Conservation (phyloP, 2,888 invertebrate genomes). For the Drosophila antonietae region DNA sequence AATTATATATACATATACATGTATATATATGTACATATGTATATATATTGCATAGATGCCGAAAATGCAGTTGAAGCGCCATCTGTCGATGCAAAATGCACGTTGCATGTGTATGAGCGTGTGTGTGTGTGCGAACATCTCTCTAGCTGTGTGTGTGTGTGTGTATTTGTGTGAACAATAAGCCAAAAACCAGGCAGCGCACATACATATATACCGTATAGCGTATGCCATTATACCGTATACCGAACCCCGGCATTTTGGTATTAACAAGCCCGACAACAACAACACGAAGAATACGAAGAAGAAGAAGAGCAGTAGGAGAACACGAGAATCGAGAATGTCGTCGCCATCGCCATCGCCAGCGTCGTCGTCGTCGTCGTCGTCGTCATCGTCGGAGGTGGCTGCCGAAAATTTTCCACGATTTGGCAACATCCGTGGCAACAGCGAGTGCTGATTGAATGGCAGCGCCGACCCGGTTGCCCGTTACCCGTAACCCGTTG, state of each 20-base stretch:
- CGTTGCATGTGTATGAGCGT: constrained; percentile 16
- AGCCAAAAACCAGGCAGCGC: constrained; percentile 52
- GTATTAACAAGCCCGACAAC: constrained; percentile 56
- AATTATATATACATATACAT: background rate
- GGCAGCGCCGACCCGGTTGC: constrained; percentile 21
- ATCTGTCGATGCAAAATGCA: constrained; percentile 63
- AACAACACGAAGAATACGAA: constrained; percentile 11
- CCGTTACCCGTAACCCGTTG: constrained; percentile 6
- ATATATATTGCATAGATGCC: constrained; percentile 8
- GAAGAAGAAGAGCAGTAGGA: constrained; percentile 12
- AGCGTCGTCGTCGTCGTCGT: constrained; percentile 8
- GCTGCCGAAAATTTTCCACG: constrained; percentile 67
- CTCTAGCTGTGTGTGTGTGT: constrained; percentile 29
- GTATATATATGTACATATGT: too few relatives aligned
- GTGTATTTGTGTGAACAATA: constrained; percentile 51
- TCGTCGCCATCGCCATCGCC: constrained; percentile 16
- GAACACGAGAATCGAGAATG: constrained; percentile 33
- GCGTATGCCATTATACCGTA: constrained; percentile 18
- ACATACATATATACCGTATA: background rate
- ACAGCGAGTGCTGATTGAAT: constrained; percentile 52
- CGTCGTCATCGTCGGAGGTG: constrained; percentile 17
- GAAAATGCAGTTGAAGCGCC: constrained; percentile 51
- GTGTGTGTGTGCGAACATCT: constrained; percentile 20
- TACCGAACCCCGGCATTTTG: constrained; percentile 39
- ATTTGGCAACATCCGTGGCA: constrained; percentile 62